phyloP scores from a whole-genome alignment of 2,797 vertebrate genomes.

The Chelon auratus region DNA sequence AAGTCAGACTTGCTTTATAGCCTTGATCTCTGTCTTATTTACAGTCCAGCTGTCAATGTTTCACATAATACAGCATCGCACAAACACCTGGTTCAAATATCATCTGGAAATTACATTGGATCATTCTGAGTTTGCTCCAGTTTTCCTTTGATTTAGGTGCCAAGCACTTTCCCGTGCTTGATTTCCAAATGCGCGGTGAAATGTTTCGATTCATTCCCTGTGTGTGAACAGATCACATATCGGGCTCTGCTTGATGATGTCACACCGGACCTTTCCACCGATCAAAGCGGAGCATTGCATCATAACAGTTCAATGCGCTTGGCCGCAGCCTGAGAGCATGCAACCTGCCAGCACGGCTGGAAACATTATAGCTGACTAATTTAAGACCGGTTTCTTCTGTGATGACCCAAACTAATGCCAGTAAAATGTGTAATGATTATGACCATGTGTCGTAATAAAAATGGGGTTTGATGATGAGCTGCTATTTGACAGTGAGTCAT shows the following conservation, averaged over 20 bases:
- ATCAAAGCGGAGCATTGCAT: constrained; percentile 74
- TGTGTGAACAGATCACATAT: constrained; percentile 65
- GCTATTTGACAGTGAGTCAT: constrained; percentile 12
- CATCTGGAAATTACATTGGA: constrained; percentile 34
- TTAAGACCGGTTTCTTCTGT: constrained; percentile 31
- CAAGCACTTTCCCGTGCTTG: not conserved
- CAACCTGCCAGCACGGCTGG: constrained; percentile 24
- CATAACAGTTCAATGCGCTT: constrained; percentile 61
- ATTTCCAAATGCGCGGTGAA: not conserved
- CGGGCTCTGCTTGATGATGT: constrained; percentile 67
- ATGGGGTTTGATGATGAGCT: constrained; percentile 28
- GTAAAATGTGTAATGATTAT: constrained; percentile 29
- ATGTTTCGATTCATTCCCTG: not conserved
- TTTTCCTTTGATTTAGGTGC: constrained; percentile 32
- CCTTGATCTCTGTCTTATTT: constrained; percentile 46
- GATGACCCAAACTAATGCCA: constrained; percentile 20
- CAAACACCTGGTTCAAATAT: constrained; percentile 30
- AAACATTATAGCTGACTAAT: constrained; percentile 29
- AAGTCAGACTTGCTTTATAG: constrained; percentile 34
- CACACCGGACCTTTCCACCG: constrained; percentile 66
- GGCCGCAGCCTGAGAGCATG: constrained; percentile 10
- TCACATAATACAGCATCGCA: constrained; percentile 37
- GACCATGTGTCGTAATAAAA: constrained; percentile 26
- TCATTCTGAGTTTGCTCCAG: constrained; percentile 29
- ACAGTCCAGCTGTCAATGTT: constrained; percentile 46